phyloP scores from a whole-genome alignment of 2,113 vertebrate genomes.

The Vidua macroura region DNA sequence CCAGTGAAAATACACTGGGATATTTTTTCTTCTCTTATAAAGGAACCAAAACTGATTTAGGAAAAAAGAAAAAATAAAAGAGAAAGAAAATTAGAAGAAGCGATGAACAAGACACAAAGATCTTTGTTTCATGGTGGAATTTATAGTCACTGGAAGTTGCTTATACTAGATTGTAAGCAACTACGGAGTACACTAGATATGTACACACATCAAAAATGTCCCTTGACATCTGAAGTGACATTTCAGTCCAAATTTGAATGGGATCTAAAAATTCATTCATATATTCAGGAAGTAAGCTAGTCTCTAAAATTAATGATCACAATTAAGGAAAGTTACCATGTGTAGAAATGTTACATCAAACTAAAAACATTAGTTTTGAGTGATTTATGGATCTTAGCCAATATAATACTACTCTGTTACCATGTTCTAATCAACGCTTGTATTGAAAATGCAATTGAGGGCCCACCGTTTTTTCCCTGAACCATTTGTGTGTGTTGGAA shows the following conservation, averaged over 20 bases:
- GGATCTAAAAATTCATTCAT: not conserved
- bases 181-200: not conserved
- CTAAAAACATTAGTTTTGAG: not conserved
- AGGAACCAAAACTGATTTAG: not conserved
- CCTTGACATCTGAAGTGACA: not conserved
- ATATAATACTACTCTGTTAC: not conserved
- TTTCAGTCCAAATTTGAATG: not conserved
- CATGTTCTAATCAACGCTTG: not conserved
- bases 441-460: not conserved
- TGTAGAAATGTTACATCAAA: not conserved
- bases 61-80: not conserved
- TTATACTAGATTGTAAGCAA: not conserved
- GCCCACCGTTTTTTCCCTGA: not conserved
- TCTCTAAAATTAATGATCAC: not conserved
- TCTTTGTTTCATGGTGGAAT: not conserved
- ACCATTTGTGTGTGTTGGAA: not conserved
- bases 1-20: not conserved
- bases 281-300: not conserved
- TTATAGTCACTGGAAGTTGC: not conserved
- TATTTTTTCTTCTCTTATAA: not conserved
- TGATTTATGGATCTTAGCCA: not conserved
- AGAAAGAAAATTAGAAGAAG: too few species aligned
- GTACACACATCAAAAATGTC: not conserved
- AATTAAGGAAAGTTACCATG: rapidly evolving
- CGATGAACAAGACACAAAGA: not conserved